Evolutionary conservation across 1,140 invertebrate species (phyloP).

Genomic region (Harpegnathos saltator): DNA sequence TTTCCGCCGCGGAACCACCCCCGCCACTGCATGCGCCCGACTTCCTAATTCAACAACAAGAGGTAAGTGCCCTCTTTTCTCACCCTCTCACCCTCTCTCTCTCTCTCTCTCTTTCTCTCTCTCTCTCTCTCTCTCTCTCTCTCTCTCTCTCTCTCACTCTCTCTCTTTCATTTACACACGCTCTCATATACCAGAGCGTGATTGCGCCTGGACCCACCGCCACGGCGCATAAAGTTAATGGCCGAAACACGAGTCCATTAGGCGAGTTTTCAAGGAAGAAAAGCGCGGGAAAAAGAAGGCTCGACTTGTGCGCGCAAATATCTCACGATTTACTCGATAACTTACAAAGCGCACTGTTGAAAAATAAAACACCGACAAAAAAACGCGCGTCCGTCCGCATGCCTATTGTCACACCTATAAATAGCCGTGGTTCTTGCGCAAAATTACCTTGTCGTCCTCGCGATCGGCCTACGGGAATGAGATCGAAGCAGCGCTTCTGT

Average conservation of each 20-base stretch:
- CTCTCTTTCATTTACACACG: neutral
- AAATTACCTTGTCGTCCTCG: no score
- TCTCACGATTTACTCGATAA: neutral
- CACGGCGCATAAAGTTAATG: neutral
- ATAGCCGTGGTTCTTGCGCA: no score
- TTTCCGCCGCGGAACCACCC: slow-evolving; percentile 78
- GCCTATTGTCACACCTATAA: no score
- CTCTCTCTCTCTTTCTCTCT: no score
- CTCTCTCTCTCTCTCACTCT: no score
- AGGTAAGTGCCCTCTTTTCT: slow-evolving; percentile 79
- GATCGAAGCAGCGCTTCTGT: no score
- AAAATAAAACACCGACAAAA: neutral
- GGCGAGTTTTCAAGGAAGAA: neutral
- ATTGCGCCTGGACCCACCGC: neutral
- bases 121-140: no score
- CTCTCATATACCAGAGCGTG: neutral
- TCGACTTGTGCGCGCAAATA: neutral
- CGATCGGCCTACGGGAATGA: no score
- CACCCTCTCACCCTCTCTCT: no score
- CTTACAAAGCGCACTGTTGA: no score
- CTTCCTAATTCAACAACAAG: slow-evolving; percentile 83
- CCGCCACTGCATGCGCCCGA: slow-evolving; percentile 76
- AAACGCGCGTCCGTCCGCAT: no score
- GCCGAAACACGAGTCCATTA: neutral
- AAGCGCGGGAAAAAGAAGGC: slow-evolving; percentile 27